Evolutionary conservation across 2,797 vertebrate species (phyloP).

Genomic region (Morus bassanus): DNA sequence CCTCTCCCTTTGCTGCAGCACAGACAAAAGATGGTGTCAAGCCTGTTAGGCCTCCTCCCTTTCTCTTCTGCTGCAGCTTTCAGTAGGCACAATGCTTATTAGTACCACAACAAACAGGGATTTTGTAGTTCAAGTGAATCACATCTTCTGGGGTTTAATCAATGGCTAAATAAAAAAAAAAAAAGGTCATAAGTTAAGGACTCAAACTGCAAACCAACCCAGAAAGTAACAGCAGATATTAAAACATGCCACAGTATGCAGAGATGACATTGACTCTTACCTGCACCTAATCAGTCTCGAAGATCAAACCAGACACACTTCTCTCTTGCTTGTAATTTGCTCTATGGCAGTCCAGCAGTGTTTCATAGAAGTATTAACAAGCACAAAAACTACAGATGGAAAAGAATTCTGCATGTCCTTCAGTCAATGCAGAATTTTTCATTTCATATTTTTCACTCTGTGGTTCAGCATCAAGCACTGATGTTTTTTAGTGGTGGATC

Average conservation of each 20-base stretch:
- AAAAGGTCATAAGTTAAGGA: conserved; percentile 15
- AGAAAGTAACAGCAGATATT: not conserved
- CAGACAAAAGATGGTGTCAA: conserved; percentile 12
- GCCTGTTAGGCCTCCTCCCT: not conserved
- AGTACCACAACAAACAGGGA: conserved; percentile 1
- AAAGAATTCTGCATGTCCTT: not conserved
- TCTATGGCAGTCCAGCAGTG: conserved; percentile 43
- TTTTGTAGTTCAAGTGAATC: conserved; percentile 43
- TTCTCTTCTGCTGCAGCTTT: conserved; percentile 9
- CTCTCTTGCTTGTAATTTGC: conserved; percentile 20
- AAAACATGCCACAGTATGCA: not conserved
- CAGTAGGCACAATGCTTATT: not conserved
- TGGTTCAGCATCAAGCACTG: not conserved
- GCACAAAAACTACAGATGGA: not conserved
- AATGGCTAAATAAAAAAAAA: not conserved
- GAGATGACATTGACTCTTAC: conserved; percentile 14
- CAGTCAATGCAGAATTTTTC: not conserved
- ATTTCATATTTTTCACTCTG: not conserved
- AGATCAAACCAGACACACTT: conserved; percentile 30
- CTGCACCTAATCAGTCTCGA: not conserved
- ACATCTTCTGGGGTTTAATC: not conserved
- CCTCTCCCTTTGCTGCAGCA: not conserved
- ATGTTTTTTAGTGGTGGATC: not conserved
- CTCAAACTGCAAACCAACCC: conserved; percentile 17
- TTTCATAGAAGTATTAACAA: conserved; percentile 27